phyloP scores from a whole-genome alignment of 2,797 vertebrate species.

The Geotrypetes seraphini region DNA sequence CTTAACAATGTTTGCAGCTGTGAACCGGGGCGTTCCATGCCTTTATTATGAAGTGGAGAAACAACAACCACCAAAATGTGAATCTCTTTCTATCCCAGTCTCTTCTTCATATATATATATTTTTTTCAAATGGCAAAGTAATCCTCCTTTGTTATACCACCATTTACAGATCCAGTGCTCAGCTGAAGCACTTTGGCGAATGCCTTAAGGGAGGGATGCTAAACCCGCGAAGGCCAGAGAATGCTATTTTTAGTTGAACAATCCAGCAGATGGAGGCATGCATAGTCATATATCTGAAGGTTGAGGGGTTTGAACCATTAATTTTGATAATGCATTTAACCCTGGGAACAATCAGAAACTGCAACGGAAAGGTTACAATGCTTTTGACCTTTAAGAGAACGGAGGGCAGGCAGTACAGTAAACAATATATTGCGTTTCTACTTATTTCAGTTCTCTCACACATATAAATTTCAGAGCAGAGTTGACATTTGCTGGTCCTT shows the following conservation, averaged over 20 bases:
- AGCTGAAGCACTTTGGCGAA: constrained; percentile 43
- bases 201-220: constrained; percentile 53
- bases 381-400: constrained; percentile 82
- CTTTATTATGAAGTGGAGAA: constrained; percentile 46
- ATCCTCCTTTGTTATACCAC: constrained; percentile 31
- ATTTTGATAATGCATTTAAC: constrained; percentile 94
- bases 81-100: constrained; percentile 14
- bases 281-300: constrained; percentile 81
- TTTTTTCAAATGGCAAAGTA: constrained; percentile 29
- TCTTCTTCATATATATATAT: no score
- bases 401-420: constrained; percentile 59
- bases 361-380: constrained; percentile 76
- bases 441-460: constrained; percentile 76
- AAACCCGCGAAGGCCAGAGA: constrained; percentile 48
- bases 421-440: constrained; percentile 86
- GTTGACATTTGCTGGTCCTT: constrained; percentile 70
- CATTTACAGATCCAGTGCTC: constrained; percentile 31
- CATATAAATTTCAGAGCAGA: constrained; percentile 56
- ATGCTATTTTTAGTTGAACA: constrained; percentile 75
- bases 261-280: constrained; percentile 75
- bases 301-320: constrained; percentile 75
- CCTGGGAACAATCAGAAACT: constrained; percentile 89
- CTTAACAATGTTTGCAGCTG: constrained; percentile 63
- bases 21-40: constrained; percentile 43
- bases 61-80: constrained; percentile 24